Evolutionary conservation across 1,140 invertebrate genomes (phyloP), one percentile per base, ranked within the genome.

Genomic region (Drosophila santomea): DNA sequence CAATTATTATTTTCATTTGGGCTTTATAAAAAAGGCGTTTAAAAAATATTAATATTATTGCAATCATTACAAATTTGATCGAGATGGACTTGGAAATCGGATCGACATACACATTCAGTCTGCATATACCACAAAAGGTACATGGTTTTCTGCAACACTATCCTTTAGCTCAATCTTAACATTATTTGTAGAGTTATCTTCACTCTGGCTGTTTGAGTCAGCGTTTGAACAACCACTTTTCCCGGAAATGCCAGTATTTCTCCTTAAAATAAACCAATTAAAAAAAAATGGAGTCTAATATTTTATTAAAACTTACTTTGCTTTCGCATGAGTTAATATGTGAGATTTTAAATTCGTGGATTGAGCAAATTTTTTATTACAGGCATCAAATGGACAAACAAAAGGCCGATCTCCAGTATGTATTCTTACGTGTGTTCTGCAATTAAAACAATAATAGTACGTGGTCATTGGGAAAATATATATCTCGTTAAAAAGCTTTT

Each of bases 321-420:
- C 97, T 94, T 99, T 99, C 59, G 98, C 98, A 93, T 99, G 98
- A 59, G 98, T 99, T 80, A 99, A 94, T 93, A 99, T 99, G 93
- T 99, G 98, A 80, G 98, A 99, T 93, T 99, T 99, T 25, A 99
- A 94, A 93, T 99, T 99, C 74, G 98, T 99, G 39, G 97, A 98
- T 93, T 99, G 98, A 35, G 98, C 98, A 94, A 99, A 99, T 92
- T 99, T 99, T 93, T 99, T 99, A 93, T 98, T 99, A 93, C 98
- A 99, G 25, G 97, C 98, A 93, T 99, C 98, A 93, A 99, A 99
- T 0, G 98, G 98, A 94, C 98, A 99, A 32, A 99, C 98, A 92
- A 99, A 99, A 0, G 98, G 98, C 54, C 98, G 94, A 92, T 99
- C 98, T 14, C 97, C 98, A 0, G 98, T 99, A 93, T 99, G 98